phyloP scores from a whole-genome alignment of 2,888 invertebrate genomes.

The Rotaria magnacalcarata region DNA sequence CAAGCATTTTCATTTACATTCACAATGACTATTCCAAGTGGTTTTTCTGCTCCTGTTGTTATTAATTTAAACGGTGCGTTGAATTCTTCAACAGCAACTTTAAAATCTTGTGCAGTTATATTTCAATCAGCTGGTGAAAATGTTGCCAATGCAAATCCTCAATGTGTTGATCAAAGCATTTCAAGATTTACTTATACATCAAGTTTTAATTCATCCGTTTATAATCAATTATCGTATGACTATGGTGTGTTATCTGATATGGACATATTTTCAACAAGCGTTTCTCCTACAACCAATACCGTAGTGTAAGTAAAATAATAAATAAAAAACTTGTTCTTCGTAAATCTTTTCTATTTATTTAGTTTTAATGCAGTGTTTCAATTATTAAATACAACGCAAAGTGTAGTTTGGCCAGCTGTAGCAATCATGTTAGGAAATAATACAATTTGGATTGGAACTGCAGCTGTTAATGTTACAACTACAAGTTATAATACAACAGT shows the following conservation, averaged over 20 bases:
- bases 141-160: constrained; percentile 38
- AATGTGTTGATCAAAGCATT: not conserved
- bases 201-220: not conserved
- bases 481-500: constrained; percentile 35
- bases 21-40: constrained; percentile 38
- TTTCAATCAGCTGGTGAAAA: constrained; percentile 43
- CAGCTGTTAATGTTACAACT: constrained; percentile 46
- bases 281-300: not conserved
- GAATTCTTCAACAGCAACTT: not conserved
- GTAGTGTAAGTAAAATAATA: not conserved
- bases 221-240: constrained; percentile 26
- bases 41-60: constrained; percentile 27
- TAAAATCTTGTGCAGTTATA: constrained; percentile 36
- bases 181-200: not conserved
- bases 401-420: constrained; percentile 43
- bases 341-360: not conserved
- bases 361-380: constrained; percentile 40
- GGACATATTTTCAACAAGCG: too few relatives aligned
- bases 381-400: constrained; percentile 43
- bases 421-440: constrained; percentile 45
- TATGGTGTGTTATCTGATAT: not conserved
- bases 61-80: constrained; percentile 20
- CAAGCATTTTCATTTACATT: constrained; percentile 38
- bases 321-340: not conserved
- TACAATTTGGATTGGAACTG: constrained; percentile 48